Evolutionary conservation across 2,113 vertebrate genomes (phyloP).

Genomic region (Montifringilla adamsi): DNA sequence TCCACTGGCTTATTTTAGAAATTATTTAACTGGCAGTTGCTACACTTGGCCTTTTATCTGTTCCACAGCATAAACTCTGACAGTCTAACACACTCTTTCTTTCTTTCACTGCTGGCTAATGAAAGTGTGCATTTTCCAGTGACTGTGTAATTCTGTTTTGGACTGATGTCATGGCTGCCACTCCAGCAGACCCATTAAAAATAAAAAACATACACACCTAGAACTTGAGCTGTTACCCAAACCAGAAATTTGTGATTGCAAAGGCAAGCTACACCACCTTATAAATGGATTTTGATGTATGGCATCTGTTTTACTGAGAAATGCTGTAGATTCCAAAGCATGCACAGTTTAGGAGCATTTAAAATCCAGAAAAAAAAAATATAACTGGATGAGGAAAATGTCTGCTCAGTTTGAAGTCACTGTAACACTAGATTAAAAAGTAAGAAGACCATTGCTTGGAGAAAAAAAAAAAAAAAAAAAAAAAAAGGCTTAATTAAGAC

Average conservation of each 20-base stretch:
- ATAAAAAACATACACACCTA: not conserved
- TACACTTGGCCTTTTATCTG: constrained; percentile 41
- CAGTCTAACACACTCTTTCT: not conserved
- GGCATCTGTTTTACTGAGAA: not conserved
- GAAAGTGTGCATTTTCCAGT: constrained; percentile 38
- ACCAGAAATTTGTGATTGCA: not conserved
- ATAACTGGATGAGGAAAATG: not conserved
- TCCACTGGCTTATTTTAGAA: constrained; percentile 23
- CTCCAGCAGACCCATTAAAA: constrained; percentile 6
- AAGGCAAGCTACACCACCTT: not conserved
- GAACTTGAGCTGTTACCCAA: not conserved
- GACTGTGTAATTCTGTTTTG: constrained; percentile 1
- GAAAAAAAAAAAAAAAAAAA: not conserved
- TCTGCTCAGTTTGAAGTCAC: not conserved
- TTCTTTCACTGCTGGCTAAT: not conserved
- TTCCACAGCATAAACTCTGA: constrained; percentile 17
- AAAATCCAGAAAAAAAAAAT: not conserved
- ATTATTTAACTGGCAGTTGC: constrained; percentile 7
- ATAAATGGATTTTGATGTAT: not conserved
- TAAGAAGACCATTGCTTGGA: not conserved
- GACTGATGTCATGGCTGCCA: constrained; percentile 35
- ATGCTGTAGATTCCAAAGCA: not conserved
- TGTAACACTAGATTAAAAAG: not conserved
- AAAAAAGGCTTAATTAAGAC: not conserved
- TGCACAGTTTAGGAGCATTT: not conserved